A percentile compares a stretch with the other conserved stretches of the same genome.
Evolutionary conservation across 2,888 invertebrate species (phyloP).

Genomic region (Laspeyria flexula): DNA sequence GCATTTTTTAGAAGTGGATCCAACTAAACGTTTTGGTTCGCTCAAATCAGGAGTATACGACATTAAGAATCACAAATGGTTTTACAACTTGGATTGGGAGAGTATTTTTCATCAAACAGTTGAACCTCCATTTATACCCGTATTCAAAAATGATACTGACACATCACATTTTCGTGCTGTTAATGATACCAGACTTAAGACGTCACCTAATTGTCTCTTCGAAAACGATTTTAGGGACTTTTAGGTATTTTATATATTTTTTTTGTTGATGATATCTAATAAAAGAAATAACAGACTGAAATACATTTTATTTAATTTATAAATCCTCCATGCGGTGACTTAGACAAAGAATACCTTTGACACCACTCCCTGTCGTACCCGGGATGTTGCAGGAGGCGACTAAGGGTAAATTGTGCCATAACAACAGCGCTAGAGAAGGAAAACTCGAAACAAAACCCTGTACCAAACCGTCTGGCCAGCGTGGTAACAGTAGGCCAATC

Average conservation of each 20-base stretch:
- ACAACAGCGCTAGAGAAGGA: no score
- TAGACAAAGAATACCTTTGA: no score
- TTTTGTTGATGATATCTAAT: constrained; percentile 7
- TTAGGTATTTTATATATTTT: constrained; percentile 55
- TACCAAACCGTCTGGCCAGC: no score
- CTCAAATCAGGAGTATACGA: constrained; percentile 94
- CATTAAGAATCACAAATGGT: constrained; percentile 96
- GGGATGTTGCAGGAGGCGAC: no score
- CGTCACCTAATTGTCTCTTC: constrained; percentile 80
- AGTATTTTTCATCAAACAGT: constrained; percentile 91
- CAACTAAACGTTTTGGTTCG: constrained; percentile 91
- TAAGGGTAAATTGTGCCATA: no score
- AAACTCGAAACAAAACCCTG: no score
- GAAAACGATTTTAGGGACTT: constrained; percentile 89
- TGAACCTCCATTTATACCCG: constrained; percentile 87
- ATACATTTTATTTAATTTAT: not conserved
- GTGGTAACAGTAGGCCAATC: no score
- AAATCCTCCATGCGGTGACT: no score
- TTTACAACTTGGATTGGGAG: constrained; percentile 92
- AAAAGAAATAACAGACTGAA: constrained; percentile 2
- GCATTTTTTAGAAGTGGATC: constrained; percentile 89
- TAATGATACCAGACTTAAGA: constrained; percentile 79
- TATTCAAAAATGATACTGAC: constrained; percentile 84
- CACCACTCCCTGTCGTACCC: no score
- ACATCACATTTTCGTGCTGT: constrained; percentile 88